Base-by-base conservation (phyloP, 1,140 invertebrate species). In the Leptonema lineaticorne region DNA sequence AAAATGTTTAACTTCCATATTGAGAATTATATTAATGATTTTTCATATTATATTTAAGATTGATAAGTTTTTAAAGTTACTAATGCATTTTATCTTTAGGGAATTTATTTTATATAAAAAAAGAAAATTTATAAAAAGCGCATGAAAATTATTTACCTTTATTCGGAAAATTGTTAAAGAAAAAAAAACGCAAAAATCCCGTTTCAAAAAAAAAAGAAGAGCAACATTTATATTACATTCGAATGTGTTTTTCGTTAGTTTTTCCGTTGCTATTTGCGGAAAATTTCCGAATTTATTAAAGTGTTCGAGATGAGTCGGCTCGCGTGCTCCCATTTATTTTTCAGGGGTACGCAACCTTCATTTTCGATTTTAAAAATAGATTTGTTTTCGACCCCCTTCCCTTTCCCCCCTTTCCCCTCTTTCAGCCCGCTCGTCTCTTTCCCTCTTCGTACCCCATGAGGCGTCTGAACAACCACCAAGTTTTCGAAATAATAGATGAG, bases 281-380 rank as follows among this genome's bases (percentile, higher is more conserved):
- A 26, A 53, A 26, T 26, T 53, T 53, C 24, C 50, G 50, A 53
- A 53, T 53, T 53, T 24, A 53, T 53, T 53, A 53, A 53, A 16
- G 3, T 24, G 22, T 26, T 2, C 50, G 50, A 53, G 50, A 53
- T 53, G 50, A 53, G 50, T 53, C 22, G 50, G 22, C 20, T 53
- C 22, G 50, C 50, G 50, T 11, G 50, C 22, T 3, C n/a, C 22
- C 27, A 53, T 53, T 24, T 26, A 53, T 53, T 53, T 53, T 53
- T 53, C 50, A 53, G 50, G 5, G 22, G 50, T 14, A 11, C 22
- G 22, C 50, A 53, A 53, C 50, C 50, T 53, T 53, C 50, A 53
- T 53, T 53, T 53, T 53, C 50, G 27, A 53, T 53, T 53, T 53
- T 53, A 53, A 53, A 53, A 53, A 53, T 53, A 53, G 50, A 53